Evolutionary conservation across 2,797 vertebrate species (phyloP), one percentile per base, ranked within the genome.

Genomic region (Brachyalestes nurse): DNA sequence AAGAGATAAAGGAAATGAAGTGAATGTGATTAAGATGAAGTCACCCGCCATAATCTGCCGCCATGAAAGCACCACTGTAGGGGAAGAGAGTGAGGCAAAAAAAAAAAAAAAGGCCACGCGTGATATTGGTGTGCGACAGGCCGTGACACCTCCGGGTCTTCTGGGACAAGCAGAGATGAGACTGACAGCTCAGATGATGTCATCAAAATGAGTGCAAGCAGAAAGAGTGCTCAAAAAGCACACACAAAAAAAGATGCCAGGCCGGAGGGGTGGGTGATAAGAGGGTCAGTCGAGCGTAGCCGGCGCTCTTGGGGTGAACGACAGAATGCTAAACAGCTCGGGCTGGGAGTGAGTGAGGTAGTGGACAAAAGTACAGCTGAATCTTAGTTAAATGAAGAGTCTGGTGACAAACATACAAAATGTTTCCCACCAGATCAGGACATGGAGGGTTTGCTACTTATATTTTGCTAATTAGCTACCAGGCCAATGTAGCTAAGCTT

Each of bases 1-100:
- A 21, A 78, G 66, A 89, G 89, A 94, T 92, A 89, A 89, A 89
- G 91, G 84, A 91, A 93, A 93, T 93, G 66, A 93, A 89, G 62
- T 73, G 88, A 89, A 91, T 92, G 89, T 91, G 91, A 92, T 92
- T 92, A 92, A 91, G 86, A 93, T 92, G 89, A 93, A 94, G 93
- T 89, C 90, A 86, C 93, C 90, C 90, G 85, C 82, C 86, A 85
- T 90, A 92, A 92, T 90, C 90, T 88, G 85, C 53, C 28, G 80
- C 86, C 76, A 84, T 17, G 49, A 79, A 79, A 88, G 87, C 88
- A 79, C 85, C 85, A 83, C 88, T 85, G 84, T 70, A 40, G 91
- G 89, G 88, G 71, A 77, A 57, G 80, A 51, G 82, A 81, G 80
- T 40, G 55, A 17, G 62, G 45, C 45, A 8, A 47, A 60, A 19